Evolutionary conservation across 23 tunicate species (phyloP).

Genomic region (Clavelina lepadiformis): DNA sequence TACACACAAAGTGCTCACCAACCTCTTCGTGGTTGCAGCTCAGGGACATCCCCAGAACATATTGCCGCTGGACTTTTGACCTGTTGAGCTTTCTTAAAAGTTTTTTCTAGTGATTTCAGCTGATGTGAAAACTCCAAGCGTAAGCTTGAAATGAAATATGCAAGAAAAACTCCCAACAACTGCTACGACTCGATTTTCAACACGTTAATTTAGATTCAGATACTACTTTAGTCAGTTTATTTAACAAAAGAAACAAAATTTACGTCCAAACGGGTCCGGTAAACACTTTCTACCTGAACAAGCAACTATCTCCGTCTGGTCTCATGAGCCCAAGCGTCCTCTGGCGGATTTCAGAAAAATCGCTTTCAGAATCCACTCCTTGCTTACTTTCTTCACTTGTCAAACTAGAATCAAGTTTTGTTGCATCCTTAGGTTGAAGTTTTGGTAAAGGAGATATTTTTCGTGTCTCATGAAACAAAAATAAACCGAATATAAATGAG

Average conservation of each 20-base stretch:
- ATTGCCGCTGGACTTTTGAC: no score
- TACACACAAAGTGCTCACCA: no score
- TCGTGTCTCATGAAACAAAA: neutral
- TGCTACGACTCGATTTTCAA: no score
- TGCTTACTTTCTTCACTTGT: no score
- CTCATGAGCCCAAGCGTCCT: conserved; percentile 22
- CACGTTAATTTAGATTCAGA: no score
- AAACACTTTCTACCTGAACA: conserved; percentile 19
- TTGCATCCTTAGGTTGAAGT: no score
- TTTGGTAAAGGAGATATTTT: neutral
- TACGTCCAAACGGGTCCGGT: neutral
- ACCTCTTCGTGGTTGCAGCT: no score
- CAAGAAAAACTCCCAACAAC: no score
- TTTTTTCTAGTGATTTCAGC: conserved; percentile 20
- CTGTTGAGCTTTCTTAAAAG: conserved; percentile 10
- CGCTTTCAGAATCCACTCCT: conserved; percentile 5
- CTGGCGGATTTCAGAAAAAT: neutral
- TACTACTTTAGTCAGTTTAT: no score
- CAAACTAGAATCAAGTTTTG: no score
- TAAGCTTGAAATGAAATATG: conserved; percentile 10
- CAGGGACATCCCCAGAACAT: no score
- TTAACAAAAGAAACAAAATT: neutral
- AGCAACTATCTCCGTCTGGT: conserved; percentile 33
- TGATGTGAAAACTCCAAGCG: conserved; percentile 21
- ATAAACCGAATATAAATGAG: no score